Evolutionary conservation across 2,797 vertebrate genomes (phyloP), one percentile per base, ranked within the genome.

Genomic region (Eupleurogrammus muticus): DNA sequence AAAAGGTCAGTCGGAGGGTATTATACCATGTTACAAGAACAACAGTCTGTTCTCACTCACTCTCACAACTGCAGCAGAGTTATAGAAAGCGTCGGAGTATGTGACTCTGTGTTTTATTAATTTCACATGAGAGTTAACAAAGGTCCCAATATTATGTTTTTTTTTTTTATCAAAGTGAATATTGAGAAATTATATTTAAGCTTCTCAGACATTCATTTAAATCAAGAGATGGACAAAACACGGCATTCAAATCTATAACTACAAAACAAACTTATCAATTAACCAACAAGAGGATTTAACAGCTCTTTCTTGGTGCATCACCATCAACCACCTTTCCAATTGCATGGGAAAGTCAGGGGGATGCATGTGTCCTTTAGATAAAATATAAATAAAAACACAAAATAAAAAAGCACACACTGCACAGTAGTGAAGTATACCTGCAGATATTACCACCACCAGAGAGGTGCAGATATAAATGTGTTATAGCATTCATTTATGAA

Each of bases 21-120:
- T 77, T 87, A 61, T 71, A 79, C 82, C 46, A 10, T 48, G 78
- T 90, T 90, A 88, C 84, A 90, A 89, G 74, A 85, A 79, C 88
- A 91, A 93, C 90, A 92, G 44, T 86, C 84, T 87, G 77, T 51
- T 88, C 79, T 80, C 68, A 74, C 69, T 88, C 78, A 52, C 64
- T 53, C 68, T 64, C 57, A 44, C 47, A 65, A 64, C 53, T 10
- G 71, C 72, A 44, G 51, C 21, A 21, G 42, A 69, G 38, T 53
- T 57, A 44, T 24, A 48, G 24, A 73, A 73, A 68, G 40, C 52
- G 36, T 60, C 62, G 72, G 35, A 83, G 85, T 83, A 71, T 77
- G 52, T 65, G 59, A 79, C 21, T 73, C 59, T 5, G 10, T 1
- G 0, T 78, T 81, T 82, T 49, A 75, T 71, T 83, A 40, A 28